phyloP scores from a whole-genome alignment of 2,888 invertebrate genomes.

The Gasteruption jaculator region DNA sequence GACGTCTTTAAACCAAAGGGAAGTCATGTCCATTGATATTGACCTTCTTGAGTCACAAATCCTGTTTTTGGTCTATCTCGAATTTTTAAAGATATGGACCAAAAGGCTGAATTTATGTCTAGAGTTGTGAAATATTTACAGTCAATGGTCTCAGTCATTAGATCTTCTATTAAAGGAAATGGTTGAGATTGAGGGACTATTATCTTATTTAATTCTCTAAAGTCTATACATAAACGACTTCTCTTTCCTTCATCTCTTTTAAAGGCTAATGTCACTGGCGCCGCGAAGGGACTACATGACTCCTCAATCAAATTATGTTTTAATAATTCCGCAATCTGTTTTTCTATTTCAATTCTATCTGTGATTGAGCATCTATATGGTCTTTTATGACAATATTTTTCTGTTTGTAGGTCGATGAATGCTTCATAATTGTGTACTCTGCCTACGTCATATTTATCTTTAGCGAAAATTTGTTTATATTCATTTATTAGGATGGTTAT shows the following conservation, averaged over 20 bases:
- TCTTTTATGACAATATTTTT: no score
- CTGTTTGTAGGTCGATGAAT: slow-evolving; percentile 7
- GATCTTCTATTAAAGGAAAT: slow-evolving; percentile 19
- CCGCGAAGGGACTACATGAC: slow-evolving; percentile 9
- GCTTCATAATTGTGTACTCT: slow-evolving; percentile 14
- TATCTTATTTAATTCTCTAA: slow-evolving; percentile 15
- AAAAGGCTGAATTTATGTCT: slow-evolving; percentile 17
- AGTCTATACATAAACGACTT: slow-evolving; percentile 5
- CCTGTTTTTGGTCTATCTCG: slow-evolving; percentile 21
- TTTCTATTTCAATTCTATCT: slow-evolving; percentile 13
- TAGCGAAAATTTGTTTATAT: slow-evolving; percentile 12
- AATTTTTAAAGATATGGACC: slow-evolving; percentile 19
- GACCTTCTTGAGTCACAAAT: slow-evolving; percentile 13
- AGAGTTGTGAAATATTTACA: slow-evolving; percentile 17
- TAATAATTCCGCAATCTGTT: slow-evolving; percentile 15
- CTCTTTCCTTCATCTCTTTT: slow-evolving; percentile 2
- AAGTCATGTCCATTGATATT: slow-evolving; percentile 14
- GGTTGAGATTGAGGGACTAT: slow-evolving; percentile 17
- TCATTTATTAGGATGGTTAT: slow-evolving; percentile 9
- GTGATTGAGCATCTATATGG: slow-evolving; percentile 10
- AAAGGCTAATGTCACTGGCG: slow-evolving; percentile 2
- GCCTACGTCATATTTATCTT: no score
- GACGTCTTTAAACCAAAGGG: slow-evolving; percentile 22
- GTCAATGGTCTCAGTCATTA: slow-evolving; percentile 16
- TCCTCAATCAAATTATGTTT: slow-evolving; percentile 16